Evolutionary conservation across 2,888 invertebrate genomes (phyloP).

Genomic region (Pediacus dermestoides): DNA sequence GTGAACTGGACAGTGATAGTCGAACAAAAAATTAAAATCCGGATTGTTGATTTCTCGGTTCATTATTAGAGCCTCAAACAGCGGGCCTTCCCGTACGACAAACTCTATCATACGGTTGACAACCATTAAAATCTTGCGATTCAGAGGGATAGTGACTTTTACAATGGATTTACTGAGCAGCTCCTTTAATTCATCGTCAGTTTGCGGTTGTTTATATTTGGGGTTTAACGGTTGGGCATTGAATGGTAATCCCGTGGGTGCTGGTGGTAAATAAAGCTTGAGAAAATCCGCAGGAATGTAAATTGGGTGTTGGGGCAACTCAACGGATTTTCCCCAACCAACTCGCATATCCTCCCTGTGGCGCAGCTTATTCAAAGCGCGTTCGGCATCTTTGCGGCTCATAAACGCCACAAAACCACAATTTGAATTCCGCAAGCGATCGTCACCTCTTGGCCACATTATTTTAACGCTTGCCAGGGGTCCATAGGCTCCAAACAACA

Average conservation of each 20-base stretch:
- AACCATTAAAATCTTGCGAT: constrained; percentile 77
- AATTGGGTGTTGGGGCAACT: constrained; percentile 90
- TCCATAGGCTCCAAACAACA: constrained; percentile 94
- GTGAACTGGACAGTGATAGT: constrained; percentile 59
- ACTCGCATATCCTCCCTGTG: constrained; percentile 90
- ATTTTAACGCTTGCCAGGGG: constrained; percentile 98
- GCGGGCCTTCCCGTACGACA: constrained; percentile 95
- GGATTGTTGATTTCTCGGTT: constrained; percentile 94
- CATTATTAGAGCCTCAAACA: constrained; percentile 99
- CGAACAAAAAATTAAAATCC: constrained; percentile 93
- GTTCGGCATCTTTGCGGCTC: constrained; percentile 94
- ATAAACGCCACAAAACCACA: constrained; percentile 99
- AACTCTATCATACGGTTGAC: constrained; percentile 99
- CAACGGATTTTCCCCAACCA: constrained; percentile 97
- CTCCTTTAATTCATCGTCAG: constrained; percentile 35
- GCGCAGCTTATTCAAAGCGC: constrained; percentile 79
- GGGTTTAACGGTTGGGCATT: constrained; percentile 80
- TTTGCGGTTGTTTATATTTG: constrained; percentile 5
- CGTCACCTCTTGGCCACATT: constrained; percentile 98
- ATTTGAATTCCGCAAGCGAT: constrained; percentile 82
- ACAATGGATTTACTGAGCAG: constrained; percentile 19
- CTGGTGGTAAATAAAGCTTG: constrained; percentile 75
- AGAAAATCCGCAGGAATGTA: constrained; percentile 88
- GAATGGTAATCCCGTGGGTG: constrained; percentile 91
- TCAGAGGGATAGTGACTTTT: constrained; percentile 64